These are phyloP conservation scores for Bubo blakistoni DNA, from an alignment of 2,113 vertebrate species.

Conservation along the genomic window DNA sequence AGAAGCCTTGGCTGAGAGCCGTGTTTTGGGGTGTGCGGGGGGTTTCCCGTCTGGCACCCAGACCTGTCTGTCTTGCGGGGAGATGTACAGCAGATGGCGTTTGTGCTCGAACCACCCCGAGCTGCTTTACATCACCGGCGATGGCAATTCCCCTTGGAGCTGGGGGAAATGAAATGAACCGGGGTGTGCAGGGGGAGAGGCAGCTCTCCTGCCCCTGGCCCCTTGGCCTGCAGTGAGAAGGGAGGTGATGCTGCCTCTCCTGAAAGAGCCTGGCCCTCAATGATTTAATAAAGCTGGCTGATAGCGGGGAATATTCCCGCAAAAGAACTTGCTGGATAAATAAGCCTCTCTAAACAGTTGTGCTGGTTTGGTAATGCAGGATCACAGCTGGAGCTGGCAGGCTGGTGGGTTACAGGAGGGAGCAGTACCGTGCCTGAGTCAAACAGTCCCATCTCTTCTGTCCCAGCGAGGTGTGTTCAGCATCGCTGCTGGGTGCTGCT, in stretches of 20 bases:
- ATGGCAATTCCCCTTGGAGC: rapidly evolving
- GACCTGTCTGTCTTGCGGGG: background rate
- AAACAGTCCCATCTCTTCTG: rapidly evolving
- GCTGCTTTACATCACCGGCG: rapidly evolving
- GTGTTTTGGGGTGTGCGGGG: rapidly evolving
- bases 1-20: rapidly evolving
- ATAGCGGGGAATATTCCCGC: background rate
- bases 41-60: rapidly evolving
- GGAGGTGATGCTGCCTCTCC: background rate
- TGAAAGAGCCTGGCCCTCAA: background rate
- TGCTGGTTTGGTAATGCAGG: background rate
- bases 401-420: background rate
- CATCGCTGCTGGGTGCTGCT: too few relatives aligned
- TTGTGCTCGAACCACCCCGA: background rate
- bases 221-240: background rate
- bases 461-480: too few relatives aligned
- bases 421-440: rapidly evolving
- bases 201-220: background rate
- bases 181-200: background rate
- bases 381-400: background rate
- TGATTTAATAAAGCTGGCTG: background rate
- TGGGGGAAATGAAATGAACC: rapidly evolving
- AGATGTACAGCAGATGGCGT: background rate
- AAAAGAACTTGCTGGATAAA: background rate
- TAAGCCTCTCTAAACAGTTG: background rate